These are phyloP conservation scores for Protonemura montana DNA, from an alignment of 2,888 invertebrate species.

Conservation along the genomic window DNA sequence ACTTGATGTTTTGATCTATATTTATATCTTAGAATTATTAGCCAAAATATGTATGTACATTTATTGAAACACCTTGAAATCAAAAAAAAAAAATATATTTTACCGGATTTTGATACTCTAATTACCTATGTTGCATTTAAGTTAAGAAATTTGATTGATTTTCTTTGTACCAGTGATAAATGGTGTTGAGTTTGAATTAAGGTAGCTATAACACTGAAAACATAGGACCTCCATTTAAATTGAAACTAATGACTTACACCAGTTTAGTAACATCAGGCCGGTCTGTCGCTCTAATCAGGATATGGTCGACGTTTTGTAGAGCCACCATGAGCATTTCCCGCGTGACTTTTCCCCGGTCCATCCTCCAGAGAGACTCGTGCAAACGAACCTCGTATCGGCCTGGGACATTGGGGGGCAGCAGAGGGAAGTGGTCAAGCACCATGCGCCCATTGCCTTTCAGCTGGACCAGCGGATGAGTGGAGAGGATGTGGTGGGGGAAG, in stretches of 20 bases:
- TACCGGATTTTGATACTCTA: too few species aligned
- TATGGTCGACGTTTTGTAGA: conserved; percentile 82
- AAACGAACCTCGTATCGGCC: conserved; percentile 65
- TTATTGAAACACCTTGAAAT: too few species aligned
- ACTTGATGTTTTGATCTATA: too few species aligned
- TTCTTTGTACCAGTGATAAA: too few species aligned
- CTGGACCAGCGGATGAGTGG: conserved; percentile 80
- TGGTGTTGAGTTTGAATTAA: too few species aligned
- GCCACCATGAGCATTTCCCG: conserved; percentile 89
- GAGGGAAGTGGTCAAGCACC: conserved; percentile 75
- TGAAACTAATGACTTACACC: not conserved
- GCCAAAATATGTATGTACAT: too few species aligned
- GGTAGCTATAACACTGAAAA: not conserved
- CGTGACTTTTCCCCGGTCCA: conserved; percentile 65
- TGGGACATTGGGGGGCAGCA: conserved; percentile 57
- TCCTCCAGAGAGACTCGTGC: conserved; percentile 82
- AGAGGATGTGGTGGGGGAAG: conserved; percentile 62
- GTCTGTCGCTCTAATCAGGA: conserved; percentile 74
- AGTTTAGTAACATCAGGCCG: conserved; percentile 64
- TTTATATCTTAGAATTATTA: too few species aligned
- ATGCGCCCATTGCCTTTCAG: conserved; percentile 76
- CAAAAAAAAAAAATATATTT: too few species aligned
- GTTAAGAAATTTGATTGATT: too few species aligned
- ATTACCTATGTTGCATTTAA: not conserved
- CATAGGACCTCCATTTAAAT: not conserved